A percentile compares a stretch with the other conserved stretches of the same genome.
Evolutionary conservation across 2,797 vertebrate genomes (phyloP).

Genomic region (Syndactyla subalaris): DNA sequence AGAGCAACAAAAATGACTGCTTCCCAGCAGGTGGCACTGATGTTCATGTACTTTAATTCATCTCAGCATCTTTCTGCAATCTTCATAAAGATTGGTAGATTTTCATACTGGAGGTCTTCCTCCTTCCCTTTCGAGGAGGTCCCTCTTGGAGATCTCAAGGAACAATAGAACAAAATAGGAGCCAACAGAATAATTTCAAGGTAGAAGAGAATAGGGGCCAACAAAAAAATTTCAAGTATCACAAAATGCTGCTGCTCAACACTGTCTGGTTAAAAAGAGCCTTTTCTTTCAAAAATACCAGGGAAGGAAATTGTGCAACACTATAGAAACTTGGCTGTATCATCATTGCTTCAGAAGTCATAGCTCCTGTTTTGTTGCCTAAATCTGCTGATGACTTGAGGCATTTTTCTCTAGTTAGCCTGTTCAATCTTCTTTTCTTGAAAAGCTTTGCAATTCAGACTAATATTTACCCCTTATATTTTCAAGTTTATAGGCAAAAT

Average conservation of each 20-base stretch:
- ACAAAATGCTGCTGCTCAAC: neutral
- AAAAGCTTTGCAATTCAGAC: neutral
- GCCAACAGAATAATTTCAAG: neutral
- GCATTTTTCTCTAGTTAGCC: neutral
- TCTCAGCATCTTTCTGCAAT: neutral
- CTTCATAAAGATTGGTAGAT: neutral
- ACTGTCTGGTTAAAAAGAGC: neutral
- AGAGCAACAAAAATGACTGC: neutral
- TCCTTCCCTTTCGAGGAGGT: neutral
- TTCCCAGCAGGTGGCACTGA: slow-evolving; percentile 52
- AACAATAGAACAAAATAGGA: neutral
- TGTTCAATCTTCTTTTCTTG: neutral
- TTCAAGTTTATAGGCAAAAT: neutral
- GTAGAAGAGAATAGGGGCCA: neutral
- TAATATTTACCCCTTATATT: neutral
- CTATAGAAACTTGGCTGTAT: neutral
- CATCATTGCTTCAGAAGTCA: neutral
- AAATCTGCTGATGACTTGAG: neutral
- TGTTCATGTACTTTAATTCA: neutral
- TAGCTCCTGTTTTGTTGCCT: neutral
- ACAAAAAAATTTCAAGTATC: neutral
- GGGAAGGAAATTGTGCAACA: neutral
- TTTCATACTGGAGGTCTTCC: neutral
- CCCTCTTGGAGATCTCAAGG: neutral
- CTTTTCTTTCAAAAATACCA: neutral